These are phyloP conservation scores for Digitonthophagus gazella DNA, from an alignment of 2,888 invertebrate species.

Conservation along the genomic window DNA sequence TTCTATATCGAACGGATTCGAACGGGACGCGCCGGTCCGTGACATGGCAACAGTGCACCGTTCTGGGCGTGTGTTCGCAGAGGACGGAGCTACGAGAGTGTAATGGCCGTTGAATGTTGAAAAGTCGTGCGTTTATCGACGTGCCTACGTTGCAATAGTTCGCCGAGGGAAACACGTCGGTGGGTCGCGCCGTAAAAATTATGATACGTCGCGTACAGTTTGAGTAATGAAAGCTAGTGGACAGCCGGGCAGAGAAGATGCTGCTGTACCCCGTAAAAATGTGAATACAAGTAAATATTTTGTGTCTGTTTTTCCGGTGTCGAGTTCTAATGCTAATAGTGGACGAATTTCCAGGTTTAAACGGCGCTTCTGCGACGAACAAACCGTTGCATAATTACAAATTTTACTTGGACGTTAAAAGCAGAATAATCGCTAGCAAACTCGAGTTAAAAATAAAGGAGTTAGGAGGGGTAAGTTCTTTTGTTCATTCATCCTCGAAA, in stretches of 20 bases:
- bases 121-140: not conserved
- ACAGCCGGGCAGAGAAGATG: constrained; percentile 30
- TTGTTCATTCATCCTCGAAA: constrained; percentile 17
- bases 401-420: constrained; percentile 76
- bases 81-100: constrained; percentile 19
- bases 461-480: constrained; percentile 67
- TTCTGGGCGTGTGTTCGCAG: constrained; percentile 42
- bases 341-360: constrained; percentile 16
- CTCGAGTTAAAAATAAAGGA: constrained; percentile 68
- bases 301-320: not conserved
- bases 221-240: constrained; percentile 39
- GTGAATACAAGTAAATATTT: constrained; percentile 33
- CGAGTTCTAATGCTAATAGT: not conserved
- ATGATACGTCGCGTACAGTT: constrained; percentile 25
- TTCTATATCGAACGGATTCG: not conserved
- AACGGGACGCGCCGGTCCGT: constrained; percentile 10
- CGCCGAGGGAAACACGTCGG: constrained; percentile 30
- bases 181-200: too few species aligned
- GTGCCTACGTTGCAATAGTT: not conserved
- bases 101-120: constrained; percentile 27
- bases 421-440: constrained; percentile 62
- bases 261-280: constrained; percentile 26
- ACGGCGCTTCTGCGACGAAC: constrained; percentile 36
- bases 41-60: constrained; percentile 28
- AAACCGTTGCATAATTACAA: constrained; percentile 65